These are phyloP conservation scores for zebrafish (Danio rerio) DNA, from an alignment of 2,113 vertebrate genomes.

Conservation along the genomic window DNA sequence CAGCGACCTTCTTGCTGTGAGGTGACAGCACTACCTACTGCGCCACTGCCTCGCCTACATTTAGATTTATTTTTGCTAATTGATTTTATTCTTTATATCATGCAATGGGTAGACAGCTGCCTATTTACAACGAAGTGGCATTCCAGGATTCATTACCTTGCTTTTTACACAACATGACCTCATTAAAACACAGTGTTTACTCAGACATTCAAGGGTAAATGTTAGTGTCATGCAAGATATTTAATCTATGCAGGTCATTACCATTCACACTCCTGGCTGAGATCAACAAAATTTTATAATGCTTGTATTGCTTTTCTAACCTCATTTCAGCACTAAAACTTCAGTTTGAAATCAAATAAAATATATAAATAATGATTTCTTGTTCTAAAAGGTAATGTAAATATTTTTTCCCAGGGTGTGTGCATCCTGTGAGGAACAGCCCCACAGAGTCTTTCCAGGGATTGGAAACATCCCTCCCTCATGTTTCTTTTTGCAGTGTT, in stretches of 20 bases:
- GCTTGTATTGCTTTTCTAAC: neutral
- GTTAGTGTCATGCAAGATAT: slow-evolving; percentile 7
- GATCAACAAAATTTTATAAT: neutral
- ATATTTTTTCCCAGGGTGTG: slow-evolving; percentile 4
- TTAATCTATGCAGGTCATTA: neutral
- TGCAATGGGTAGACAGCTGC: neutral
- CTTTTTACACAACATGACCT: slow-evolving; percentile 15
- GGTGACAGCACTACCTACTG: too few relatives aligned
- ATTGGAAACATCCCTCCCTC: slow-evolving; percentile 30
- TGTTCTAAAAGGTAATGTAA: neutral
- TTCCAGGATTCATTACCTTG: slow-evolving; percentile 6
- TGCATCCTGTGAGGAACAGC: slow-evolving; percentile 30
- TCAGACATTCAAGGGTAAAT: slow-evolving; percentile 12
- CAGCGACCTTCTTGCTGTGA: too few relatives aligned
- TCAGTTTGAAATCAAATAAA: neutral
- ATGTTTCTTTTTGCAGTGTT: slow-evolving; percentile 26
- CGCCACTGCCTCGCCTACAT: too few relatives aligned
- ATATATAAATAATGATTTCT: neutral
- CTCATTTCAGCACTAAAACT: neutral
- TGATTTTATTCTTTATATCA: neutral
- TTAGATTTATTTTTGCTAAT: too few relatives aligned
- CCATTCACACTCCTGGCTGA: neutral
- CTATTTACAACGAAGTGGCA: neutral
- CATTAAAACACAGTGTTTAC: neutral
- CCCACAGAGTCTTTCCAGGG: neutral